Evolutionary conservation across 2,797 vertebrate species (phyloP), one percentile per base, ranked within the genome.

Genomic region (Pampus argenteus): DNA sequence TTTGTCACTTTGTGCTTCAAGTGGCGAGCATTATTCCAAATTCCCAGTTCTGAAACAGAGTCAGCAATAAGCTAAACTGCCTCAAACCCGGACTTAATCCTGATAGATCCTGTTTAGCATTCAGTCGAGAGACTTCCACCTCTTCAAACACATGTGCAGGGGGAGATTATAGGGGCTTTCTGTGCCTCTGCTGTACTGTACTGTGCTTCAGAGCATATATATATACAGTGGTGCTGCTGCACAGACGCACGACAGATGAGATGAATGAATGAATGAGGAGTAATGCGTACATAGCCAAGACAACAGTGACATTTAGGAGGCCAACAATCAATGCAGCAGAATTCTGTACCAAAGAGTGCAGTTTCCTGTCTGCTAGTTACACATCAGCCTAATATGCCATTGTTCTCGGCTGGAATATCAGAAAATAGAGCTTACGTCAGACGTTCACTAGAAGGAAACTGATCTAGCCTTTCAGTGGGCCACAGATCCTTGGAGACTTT

Each of bases 31-130:
- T 78, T 75, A 23, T 85, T 79, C 49, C 64, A 82, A 88, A 84
- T 66, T 77, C 67, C 47, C 31, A 48, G 54, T 67, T 76, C 77
- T 66, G 83, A 89, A 91, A 89, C 72, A 55, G 68, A 88, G 82
- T 88, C 85, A 89, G 92, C 81, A 87, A 88, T 85, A 86, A 91
- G 84, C 84, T 84, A 88, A 87, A 89, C 83, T 76, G 81, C 88
- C 71, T 91, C 66, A 88, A 87, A 91, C 85, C 73, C 77, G 28
- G 61, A 79, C 71, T 78, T 94, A 94, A 94, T 93, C 91, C 91
- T 82, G 71, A 92, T 74, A 91, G 88, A 94, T 91, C 88, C 92
- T 89, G 90, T 92, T 94, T 90, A 91, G 88, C 88, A 92, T 92
- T 90, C 66, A 73, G 84, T 64, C 52, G 71, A 88, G 84, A 86